Base-by-base conservation (phyloP, 2,797 vertebrate species). In the Enteromius anoplus region DNA sequence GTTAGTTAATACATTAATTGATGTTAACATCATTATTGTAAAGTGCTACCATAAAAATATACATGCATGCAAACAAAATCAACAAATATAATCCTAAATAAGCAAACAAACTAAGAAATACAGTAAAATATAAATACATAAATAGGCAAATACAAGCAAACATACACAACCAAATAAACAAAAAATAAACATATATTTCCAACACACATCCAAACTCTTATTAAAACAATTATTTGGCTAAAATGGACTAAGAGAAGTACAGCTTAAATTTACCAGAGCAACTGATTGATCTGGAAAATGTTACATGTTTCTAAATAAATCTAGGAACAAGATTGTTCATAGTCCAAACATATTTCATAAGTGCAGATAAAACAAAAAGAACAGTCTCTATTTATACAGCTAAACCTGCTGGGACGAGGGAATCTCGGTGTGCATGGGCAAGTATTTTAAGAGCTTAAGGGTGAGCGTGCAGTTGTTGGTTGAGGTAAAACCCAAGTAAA, bases 371-470 rank as follows among this genome's bases (percentile, higher is more conserved):
- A 51, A 78, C 62, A 66, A 78, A 40, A 76, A 55, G 82, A 80
- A 2, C 75, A 8, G 47, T 37, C 51, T 7, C 85, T 88, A 88
- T 86, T 85, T 86, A 80, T 85, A 85, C 11, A 45, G 42, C 42
- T 42, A 8, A 42, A 70, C 60, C 55, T 81, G 73, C 40, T 45
- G 19, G 47, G 72, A n/a, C 45, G 65, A 58, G 34, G 73, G 62
- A n/a, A 37, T 53, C 58, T 40, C 9, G 10, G 29, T 80, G 65
- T 14, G 42, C 45, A 65, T 69, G 78, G 78, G 14, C 53, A 66
- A 75, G 69, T 83, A 84, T 89, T 88, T 88, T 81, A 64, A 49
- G 84, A 85, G 70, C 75, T 11, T 21, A 47, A 40, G 53, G 69
- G 80, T 53, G 78, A 60, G 68, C 42, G 14, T n/a, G 49, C 71